A percentile compares a stretch with the other conserved stretches of the same genome.
These are phyloP conservation scores for Bombyx huttoni DNA, from an alignment of 2,888 invertebrate genomes.

Conservation along the genomic window DNA sequence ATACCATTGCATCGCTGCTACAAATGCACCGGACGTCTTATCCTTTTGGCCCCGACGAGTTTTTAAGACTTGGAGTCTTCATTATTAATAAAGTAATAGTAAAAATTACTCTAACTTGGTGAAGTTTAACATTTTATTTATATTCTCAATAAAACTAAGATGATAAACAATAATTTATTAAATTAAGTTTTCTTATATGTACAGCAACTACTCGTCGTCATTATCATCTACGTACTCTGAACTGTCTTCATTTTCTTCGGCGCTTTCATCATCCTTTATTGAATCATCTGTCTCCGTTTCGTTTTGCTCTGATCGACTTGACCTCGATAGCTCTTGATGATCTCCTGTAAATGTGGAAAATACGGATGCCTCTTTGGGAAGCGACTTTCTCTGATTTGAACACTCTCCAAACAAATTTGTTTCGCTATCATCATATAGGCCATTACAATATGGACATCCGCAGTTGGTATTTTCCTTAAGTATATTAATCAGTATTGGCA, in stretches of 20 bases:
- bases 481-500: constrained; percentile 47
- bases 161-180: not conserved
- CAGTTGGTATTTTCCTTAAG: constrained; percentile 38
- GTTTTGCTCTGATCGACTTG: constrained; percentile 6
- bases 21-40: too few relatives aligned
- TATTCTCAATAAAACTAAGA: constrained; percentile 1
- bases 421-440: constrained; percentile 12
- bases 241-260: constrained; percentile 22
- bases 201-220: constrained; percentile 1
- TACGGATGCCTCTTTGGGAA: constrained; percentile 1
- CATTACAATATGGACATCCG: constrained; percentile 26
- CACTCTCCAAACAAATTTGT: constrained; percentile 24
- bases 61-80: too few relatives aligned
- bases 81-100: too few relatives aligned
- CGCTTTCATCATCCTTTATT: constrained; percentile 17
- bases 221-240: constrained; percentile 20
- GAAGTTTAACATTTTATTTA: not conserved
- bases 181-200: not conserved
- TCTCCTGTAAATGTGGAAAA: not conserved
- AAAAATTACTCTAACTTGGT: not conserved
- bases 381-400: constrained; percentile 24
- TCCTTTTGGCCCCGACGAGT: too few relatives aligned
- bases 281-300: constrained; percentile 7
- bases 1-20: too few relatives aligned
- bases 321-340: constrained; percentile 4